Evolutionary conservation across 2,113 vertebrate species (phyloP).

Genomic region (Bos indicus): DNA sequence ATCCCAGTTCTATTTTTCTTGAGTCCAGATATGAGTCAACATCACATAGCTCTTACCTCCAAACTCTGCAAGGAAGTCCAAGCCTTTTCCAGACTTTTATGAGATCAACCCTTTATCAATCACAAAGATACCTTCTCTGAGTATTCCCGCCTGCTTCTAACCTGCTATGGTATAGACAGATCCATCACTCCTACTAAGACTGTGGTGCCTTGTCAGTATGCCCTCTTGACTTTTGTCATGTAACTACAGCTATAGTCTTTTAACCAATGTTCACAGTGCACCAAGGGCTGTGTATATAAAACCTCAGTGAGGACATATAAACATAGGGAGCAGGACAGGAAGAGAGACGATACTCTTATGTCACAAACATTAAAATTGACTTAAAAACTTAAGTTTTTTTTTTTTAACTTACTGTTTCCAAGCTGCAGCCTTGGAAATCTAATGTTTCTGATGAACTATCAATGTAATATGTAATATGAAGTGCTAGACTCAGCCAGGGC

Average conservation of each 20-base stretch:
- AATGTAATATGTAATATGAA: not conserved
- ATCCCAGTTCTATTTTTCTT: not conserved
- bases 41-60: not conserved
- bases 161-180: not conserved
- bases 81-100: not conserved
- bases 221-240: not conserved
- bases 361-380: not conserved
- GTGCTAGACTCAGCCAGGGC: not conserved
- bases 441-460: not conserved
- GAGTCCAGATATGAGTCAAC: not conserved
- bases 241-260: not conserved
- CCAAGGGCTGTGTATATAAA: not conserved
- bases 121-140: not conserved
- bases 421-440: not conserved
- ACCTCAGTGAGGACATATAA: not conserved
- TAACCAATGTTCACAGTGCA: not conserved
- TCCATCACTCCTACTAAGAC: not conserved
- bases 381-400: not conserved
- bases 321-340: too few species aligned
- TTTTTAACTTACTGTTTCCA: not conserved
- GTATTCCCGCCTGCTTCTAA: not conserved
- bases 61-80: not conserved
- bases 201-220: not conserved
- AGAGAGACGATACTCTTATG: not conserved
- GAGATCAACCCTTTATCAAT: not conserved